These are phyloP conservation scores for Diorhabda sublineata DNA, from an alignment of 1,140 invertebrate species.

Conservation along the genomic window DNA sequence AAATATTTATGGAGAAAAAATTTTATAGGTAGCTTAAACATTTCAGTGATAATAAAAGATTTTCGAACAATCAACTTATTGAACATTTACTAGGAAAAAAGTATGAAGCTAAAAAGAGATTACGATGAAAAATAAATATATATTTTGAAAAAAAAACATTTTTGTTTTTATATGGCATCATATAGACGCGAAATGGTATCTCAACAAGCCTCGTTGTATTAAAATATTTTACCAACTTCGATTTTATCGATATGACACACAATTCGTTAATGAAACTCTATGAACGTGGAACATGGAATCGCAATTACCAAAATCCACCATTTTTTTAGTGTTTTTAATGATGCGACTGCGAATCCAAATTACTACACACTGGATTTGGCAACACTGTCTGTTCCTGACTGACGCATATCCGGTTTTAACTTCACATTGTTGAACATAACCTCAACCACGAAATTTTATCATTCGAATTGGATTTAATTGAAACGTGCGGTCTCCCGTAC, in stretches of 20 bases:
- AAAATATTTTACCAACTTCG: background rate
- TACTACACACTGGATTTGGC: too few relatives aligned
- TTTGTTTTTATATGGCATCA: background rate
- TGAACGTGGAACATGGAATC: background rate
- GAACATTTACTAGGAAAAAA: background rate
- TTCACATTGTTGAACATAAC: too few relatives aligned
- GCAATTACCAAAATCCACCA: conserved; percentile 3
- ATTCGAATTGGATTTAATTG: too few relatives aligned
- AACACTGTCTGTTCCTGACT: too few relatives aligned
- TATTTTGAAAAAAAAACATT: background rate
- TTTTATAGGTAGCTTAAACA: too few relatives aligned
- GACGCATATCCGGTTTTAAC: too few relatives aligned
- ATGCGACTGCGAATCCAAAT: too few relatives aligned
- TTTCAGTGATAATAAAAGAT: too few relatives aligned
- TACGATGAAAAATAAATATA: background rate
- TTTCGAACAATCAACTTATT: too few relatives aligned
- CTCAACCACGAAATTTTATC: too few relatives aligned
- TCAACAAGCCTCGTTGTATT: background rate
- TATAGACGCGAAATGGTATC: background rate
- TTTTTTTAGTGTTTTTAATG: background rate
- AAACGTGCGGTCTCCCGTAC: too few relatives aligned
- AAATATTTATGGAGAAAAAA: background rate
- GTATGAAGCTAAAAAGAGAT: background rate
- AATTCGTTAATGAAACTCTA: background rate
- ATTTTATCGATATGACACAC: background rate